Evolutionary conservation across 2,113 vertebrate species (phyloP), one percentile per base, ranked within the genome.

Genomic region (Bostrychus sinensis): DNA sequence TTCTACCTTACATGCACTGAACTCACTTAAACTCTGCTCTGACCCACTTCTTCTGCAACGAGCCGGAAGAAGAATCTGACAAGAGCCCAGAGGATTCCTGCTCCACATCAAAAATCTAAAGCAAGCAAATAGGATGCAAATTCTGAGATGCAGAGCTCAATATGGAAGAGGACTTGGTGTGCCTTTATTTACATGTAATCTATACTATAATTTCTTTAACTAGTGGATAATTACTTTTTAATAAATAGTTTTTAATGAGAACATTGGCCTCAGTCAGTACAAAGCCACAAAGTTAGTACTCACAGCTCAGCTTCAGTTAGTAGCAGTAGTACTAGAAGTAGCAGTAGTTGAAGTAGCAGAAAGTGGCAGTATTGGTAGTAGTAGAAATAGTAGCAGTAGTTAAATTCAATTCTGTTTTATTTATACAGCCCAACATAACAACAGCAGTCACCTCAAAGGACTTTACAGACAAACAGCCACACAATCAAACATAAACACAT

Each of bases 41-140:
- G 83, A 86, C 83, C 75, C 64, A 76, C 66, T 86, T 88, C 75
- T 80, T 48, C 74, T 38, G 61, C 81, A 85, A 79, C 86, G 72
- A 85, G 76, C 58, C 66, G 51, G 13, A 43, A 51, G 77, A 84
- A 79, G 69, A 69, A 65, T 81, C 66, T 86, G 78, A 85, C 77
- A 81, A 81, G 84, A 63, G 67, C 86, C 74, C 66, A 30, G 32
- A 86, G 75, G 83, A 79, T 11, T 66, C 70, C 74, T 77, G 36
- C 26, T 41, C 34, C 13, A 62, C 56, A 78, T 81, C 64, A 77
- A 69, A 83, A 70, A 48, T 73, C 55, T 48, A 58, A 83, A 54
- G 65, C 56, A 46, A 51, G 60, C 34, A 28, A 36, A 62, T 61
- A 28, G 25, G 39, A 69, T 80, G 80, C 58, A 72, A 67, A 78